Evolutionary conservation across 2,888 invertebrate genomes (phyloP), one percentile per base, ranked within the genome.

Genomic region (Aleiodes testaceus): DNA sequence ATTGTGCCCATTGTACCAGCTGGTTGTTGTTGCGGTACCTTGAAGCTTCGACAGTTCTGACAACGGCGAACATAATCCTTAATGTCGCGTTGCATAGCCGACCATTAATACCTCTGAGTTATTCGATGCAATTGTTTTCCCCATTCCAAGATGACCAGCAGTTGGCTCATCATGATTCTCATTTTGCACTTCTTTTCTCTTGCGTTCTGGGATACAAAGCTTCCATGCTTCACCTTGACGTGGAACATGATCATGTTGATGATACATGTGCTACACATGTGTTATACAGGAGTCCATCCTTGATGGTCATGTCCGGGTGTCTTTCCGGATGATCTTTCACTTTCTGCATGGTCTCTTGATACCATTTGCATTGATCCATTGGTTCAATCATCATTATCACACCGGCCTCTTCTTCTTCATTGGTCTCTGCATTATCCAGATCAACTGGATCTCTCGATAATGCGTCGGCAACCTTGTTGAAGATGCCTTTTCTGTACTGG

Each of bases 1-100:
- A 63, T 61, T 1, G 45, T 61, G 18, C 72, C 67, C 75, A 78
- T 77, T 9, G 65, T 50, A 5, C 78, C 77, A 0, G 69, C 42
- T 1, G 73, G 72, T 3, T 45, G 7, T 0, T 9, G n/a, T 47
- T 75, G 72, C 3, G 30, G 22, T 53, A 18, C 14, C 9, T 66
- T 69, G 12, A 55, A 52, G 3, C 50, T 14, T 22, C 66, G 73
- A 47, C 63, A 73, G 6, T 50, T 50, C 6, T 20, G 1, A 30
- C 71, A 74, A 3, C 45, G n/a, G 12, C 55, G 16, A 12, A 74
- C 69, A 44, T 73, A 76, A 12, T 30, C 22, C 7, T 65, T 63
- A 11, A 64, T 73, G 36, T 36, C 36, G 9, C 9, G 36, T 6
- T 36, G 36, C 36, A 36, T 36, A 2, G 36, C 36, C 9, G 36